Evolutionary conservation across 2,797 vertebrate species (phyloP), one percentile per base, ranked within the genome.

Genomic region (Lates japonicus): DNA sequence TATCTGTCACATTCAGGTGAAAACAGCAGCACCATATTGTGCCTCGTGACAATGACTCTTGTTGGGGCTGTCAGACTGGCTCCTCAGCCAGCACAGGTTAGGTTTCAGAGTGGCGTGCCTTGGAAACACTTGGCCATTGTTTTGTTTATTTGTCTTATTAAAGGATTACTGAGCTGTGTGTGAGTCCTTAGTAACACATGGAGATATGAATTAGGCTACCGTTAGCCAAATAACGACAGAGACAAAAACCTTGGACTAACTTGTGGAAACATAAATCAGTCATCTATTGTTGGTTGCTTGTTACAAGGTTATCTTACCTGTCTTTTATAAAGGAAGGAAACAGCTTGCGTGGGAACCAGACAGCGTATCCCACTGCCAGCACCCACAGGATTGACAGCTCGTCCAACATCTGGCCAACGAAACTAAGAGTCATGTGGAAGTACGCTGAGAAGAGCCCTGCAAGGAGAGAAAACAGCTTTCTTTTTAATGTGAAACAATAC

Each of bases 381-480:
- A 97, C 91, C 98, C 98, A 99, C 66, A 99, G 92, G 90, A 99
- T 99, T 29, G 98, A 95, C 59, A 99, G 90, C 80, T 99, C 98
- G 0, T 99, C 98, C 87, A 99, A 85, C 92, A 99, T 94, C 91
- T 99, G 98, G 12, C 98, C 98, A 49, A 97, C 82, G 0, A 98
- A 98, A 88, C 98, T 99, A 22, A 99, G 94, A 0, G 98, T 99
- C 97, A 97, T 97, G 94, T 99, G 98, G 83, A 97, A 99, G 82
- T 99, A 99, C 0, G 88, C 87, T 0, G 98, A 99, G 91, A 98
- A 99, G 3, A 97, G 0, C 1, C 98, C 98, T 99, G 84, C 12
- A 67, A 52, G 12, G 57, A 55, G 12, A 70, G 1, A 80, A 1
- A 66, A 7, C 0, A 20, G 7, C 0, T 20, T 31, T 3, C 17